phyloP scores from a whole-genome alignment of 92 coral and sea anemone species.

The Parazoanthus swiftii region DNA sequence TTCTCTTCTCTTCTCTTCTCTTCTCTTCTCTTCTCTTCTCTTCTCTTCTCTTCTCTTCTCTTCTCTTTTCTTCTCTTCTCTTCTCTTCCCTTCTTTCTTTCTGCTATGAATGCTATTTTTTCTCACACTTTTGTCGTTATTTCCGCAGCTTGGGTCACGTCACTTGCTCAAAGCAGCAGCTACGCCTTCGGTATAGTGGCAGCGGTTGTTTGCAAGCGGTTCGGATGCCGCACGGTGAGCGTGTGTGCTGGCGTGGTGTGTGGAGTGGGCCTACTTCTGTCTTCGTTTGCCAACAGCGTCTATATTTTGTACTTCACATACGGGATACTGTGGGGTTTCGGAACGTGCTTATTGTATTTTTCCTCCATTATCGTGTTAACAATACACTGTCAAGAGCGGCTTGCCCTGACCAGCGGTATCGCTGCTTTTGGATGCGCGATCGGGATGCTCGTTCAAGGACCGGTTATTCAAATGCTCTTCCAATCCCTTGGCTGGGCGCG shows the following conservation, averaged over 20 bases:
- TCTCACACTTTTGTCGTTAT: not conserved
- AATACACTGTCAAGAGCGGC: constrained; percentile 42
- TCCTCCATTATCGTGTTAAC: constrained; percentile 54
- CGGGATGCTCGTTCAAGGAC: constrained; percentile 66
- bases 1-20: too few relatives aligned
- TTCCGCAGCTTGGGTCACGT: constrained; percentile 61
- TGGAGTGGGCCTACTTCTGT: constrained; percentile 47
- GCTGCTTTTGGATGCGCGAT: constrained; percentile 57
- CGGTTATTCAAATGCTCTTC: constrained; percentile 49
- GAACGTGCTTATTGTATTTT: constrained; percentile 62
- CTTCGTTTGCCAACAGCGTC: constrained; percentile 61
- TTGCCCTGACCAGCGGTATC: constrained; percentile 61
- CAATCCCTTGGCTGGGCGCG: constrained; percentile 53
- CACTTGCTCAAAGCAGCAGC: constrained; percentile 56
- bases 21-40: not conserved
- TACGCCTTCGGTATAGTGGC: constrained; percentile 62
- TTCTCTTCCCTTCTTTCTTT: not conserved
- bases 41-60: not conserved
- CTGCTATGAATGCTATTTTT: not conserved
- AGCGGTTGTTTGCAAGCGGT: constrained; percentile 52
- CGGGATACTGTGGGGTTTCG: constrained; percentile 64
- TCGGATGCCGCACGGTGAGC: constrained; percentile 60
- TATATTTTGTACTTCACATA: constrained; percentile 60
- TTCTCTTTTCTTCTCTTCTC: too few relatives aligned
- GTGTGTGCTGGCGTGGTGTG: constrained; percentile 53